Evolutionary conservation across 2,888 invertebrate species (phyloP).

Genomic region (Drosophila mettleri): DNA sequence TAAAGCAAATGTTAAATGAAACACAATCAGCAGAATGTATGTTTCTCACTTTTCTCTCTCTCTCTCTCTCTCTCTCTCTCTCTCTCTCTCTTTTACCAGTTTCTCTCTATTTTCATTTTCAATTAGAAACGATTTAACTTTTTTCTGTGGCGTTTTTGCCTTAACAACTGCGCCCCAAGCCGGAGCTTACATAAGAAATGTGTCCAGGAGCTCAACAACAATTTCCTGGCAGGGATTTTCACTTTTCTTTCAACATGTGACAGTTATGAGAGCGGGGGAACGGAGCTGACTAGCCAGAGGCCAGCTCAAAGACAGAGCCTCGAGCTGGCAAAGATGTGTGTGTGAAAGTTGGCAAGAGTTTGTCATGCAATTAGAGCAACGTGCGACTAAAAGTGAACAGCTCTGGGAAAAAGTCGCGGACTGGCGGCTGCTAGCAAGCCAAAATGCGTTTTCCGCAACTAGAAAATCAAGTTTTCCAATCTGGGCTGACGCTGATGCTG

Average conservation of each 20-base stretch:
- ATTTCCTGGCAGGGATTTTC: conserved; percentile 55
- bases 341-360: conserved; percentile 74
- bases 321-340: conserved; percentile 23
- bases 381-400: conserved; percentile 61
- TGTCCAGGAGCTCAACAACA: conserved; percentile 22
- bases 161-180: not conserved
- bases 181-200: conserved; percentile 41
- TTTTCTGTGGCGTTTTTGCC: not conserved
- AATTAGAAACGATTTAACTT: conserved; percentile 25
- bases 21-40: too few relatives aligned
- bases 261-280: conserved; percentile 50
- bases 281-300: conserved; percentile 2
- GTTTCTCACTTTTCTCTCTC: too few relatives aligned
- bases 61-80: not conserved
- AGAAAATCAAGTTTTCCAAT: conserved; percentile 75
- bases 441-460: conserved; percentile 68
- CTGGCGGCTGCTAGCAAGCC: conserved; percentile 26
- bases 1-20: too few relatives aligned
- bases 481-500: conserved; percentile 21
- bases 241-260: conserved; percentile 57
- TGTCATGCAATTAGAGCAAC: conserved; percentile 79
- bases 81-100: not conserved
- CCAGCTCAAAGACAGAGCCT: conserved; percentile 9
- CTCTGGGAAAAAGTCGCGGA: conserved; percentile 50
- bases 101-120: not conserved